These are phyloP conservation scores for Bradypodion ventrale DNA, from an alignment of 2,797 vertebrate species.

Conservation along the genomic window DNA sequence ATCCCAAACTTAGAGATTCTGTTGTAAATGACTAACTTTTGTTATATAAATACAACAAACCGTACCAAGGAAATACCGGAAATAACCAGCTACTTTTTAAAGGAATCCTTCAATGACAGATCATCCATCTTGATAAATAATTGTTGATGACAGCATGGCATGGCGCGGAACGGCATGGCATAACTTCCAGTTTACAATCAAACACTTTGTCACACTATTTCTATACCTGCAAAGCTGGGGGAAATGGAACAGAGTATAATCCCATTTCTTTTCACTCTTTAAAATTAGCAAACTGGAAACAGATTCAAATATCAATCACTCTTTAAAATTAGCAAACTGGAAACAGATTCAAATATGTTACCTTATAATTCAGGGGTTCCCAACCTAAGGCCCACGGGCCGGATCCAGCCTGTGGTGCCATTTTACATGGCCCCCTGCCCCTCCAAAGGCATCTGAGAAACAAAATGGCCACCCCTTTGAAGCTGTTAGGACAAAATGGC, in stretches of 20 bases:
- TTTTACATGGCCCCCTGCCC: no score
- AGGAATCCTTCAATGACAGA: neutral
- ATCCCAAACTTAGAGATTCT: neutral
- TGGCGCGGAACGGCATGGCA: no score
- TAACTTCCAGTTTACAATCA: neutral
- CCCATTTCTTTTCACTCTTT: neutral
- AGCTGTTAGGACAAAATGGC: no score
- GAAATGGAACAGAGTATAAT: neutral
- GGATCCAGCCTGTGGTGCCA: no score
- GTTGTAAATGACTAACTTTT: neutral
- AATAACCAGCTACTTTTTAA: neutral
- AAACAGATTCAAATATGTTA: neutral
- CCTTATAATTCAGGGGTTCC: no score
- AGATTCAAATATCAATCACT: neutral
- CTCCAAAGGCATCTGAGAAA: no score
- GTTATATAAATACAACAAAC: neutral
- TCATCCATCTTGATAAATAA: neutral
- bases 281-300: neutral
- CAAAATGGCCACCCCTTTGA: no score
- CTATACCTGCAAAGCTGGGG: slow-evolving; percentile 1
- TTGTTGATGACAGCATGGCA: neutral
- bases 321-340: neutral
- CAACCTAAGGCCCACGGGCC: no score
- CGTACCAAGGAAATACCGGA: neutral
- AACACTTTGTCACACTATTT: neutral